Conservation (phyloP, 2,797 vertebrate species). For the Coccyzus lansbergi region DNA sequence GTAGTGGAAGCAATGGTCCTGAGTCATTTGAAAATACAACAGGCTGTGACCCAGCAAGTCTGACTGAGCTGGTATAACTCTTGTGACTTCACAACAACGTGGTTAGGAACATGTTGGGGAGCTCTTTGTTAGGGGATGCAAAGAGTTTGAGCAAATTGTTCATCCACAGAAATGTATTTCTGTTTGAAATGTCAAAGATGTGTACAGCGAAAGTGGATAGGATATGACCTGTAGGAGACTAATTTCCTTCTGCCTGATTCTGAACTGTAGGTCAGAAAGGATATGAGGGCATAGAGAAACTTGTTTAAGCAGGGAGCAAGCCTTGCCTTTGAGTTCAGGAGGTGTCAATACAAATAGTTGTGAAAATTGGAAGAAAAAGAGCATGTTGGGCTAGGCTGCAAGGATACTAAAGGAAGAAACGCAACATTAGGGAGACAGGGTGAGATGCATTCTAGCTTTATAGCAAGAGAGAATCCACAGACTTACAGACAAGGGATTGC, state of each 20-base stretch:
- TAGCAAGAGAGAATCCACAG: not conserved
- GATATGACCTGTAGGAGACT: not conserved
- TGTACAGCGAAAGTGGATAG: not conserved
- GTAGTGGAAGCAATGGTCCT: not conserved
- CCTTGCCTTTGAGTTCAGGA: not conserved
- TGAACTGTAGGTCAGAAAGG: not conserved
- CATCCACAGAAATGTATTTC: not conserved
- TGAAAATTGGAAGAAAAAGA: not conserved
- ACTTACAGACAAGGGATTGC: not conserved
- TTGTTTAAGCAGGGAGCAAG: not conserved
- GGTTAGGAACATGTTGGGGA: not conserved
- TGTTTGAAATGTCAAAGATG: not conserved
- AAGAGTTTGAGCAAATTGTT: not conserved
- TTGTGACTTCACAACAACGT: not conserved
- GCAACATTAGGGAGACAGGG: not conserved
- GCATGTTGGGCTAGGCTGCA: not conserved
- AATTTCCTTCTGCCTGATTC: rapidly evolving
- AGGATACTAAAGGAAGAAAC: not conserved
- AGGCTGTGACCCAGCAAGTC: not conserved
- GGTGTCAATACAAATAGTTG: not conserved
- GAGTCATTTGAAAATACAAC: not conserved
- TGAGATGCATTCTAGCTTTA: not conserved
- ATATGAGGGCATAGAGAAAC: not conserved
- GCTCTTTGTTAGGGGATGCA: not conserved
- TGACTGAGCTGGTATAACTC: not conserved